phyloP scores from a whole-genome alignment of 2,888 invertebrate species.

The Acleris emargana region DNA sequence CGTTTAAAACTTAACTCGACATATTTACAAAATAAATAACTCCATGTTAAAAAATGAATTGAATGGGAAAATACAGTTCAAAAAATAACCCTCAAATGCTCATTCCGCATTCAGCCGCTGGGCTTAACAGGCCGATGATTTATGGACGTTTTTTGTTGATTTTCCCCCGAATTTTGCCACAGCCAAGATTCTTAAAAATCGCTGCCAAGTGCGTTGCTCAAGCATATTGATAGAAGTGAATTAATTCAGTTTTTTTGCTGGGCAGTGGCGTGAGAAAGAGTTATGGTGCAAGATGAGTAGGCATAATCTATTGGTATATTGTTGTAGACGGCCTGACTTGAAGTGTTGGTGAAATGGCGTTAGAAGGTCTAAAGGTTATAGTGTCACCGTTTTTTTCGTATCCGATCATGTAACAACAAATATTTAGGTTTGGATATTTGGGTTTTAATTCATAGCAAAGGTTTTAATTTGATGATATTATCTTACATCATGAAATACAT shows the following conservation, averaged over 20 bases:
- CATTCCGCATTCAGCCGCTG: conserved; percentile 70
- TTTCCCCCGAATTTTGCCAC: conserved; percentile 53
- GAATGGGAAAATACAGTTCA: conserved; percentile 58
- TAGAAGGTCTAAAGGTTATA: not conserved
- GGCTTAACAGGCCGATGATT: conserved; percentile 76
- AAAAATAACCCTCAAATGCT: conserved; percentile 68
- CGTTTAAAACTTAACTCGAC: not conserved
- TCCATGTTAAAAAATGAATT: conserved; percentile 41
- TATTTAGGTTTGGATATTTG: no score
- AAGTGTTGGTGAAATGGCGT: not conserved
- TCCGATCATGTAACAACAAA: no score
- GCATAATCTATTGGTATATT: conserved; percentile 29
- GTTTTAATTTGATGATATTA: no score
- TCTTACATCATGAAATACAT: no score
- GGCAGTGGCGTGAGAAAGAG: conserved; percentile 35
- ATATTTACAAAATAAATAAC: conserved; percentile 28
- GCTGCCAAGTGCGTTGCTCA: conserved; percentile 63
- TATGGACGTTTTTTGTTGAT: conserved; percentile 76
- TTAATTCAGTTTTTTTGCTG: conserved; percentile 55
- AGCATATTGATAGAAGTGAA: conserved; percentile 76
- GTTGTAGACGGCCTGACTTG: conserved; percentile 10
- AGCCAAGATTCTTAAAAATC: conserved; percentile 60
- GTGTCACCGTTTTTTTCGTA: not conserved
- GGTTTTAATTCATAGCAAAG: no score
- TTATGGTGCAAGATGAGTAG: conserved; percentile 30